Base-by-base conservation (phyloP, 2,113 vertebrate species). In the Dinomys branickii region DNA sequence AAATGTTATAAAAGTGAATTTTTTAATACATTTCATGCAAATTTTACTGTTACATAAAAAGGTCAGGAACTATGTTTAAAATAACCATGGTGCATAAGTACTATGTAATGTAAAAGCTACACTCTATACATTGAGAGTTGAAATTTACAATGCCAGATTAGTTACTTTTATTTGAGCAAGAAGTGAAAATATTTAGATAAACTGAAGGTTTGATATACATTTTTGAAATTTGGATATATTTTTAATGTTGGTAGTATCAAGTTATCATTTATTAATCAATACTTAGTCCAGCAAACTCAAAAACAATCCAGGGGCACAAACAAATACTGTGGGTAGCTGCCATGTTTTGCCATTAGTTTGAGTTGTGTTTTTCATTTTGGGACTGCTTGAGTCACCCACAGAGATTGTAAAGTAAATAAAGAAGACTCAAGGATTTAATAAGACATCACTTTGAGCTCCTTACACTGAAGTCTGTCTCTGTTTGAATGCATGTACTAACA, bases 341-440 rank as follows among this genome's bases (percentile, higher is more conserved):
- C 59, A 38, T 30, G 61, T 33, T 92, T 47, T 7, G 83, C 73
- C 69, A 97, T 65, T 65, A 87, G 52, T 96, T 93, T 87, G 96
- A 91, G 80, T 92, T 91, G 8, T 84, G 90, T 30, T 90, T 59
- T 56, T 97, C 92, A 50, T 96, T 96, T 92, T 81, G 63, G 94
- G 91, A 61, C 63, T 10, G 78, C 59, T 33, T 91, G 73, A 84
- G 50, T 63, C 58, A 86, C n/a, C n/a, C 58, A 65, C 0, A 33
- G 91, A 95, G 65, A 92, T 58, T 65, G 85, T 96, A 93, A 94
- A 91, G 17, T 75, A 69, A 95, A 91, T 1, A 92, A 94, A 83
- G 44, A 59, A 88, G 61, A 67, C 84, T 80, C 28, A 96, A 71
- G 54, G n/a, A 83, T 73, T 67, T 97, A 90, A 91, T 47, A 77